Evolutionary conservation across 2,888 invertebrate species (phyloP).

Genomic region (Rhingia rostrata): DNA sequence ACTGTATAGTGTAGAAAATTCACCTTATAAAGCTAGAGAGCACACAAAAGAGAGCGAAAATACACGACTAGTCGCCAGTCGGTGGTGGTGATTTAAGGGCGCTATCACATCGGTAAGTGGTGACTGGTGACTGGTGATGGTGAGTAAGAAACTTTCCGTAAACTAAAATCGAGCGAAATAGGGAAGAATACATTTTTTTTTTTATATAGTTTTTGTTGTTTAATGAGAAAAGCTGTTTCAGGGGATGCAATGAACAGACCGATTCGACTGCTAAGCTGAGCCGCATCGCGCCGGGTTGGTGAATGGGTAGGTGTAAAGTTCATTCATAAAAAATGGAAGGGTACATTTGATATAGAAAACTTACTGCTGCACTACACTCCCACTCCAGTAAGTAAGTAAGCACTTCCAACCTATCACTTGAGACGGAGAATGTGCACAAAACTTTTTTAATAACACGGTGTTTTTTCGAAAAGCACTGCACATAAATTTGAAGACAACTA

Average conservation of each 20-base stretch:
- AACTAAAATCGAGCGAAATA: background rate
- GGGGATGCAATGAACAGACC: slow-evolving; percentile 56
- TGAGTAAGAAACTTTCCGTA: slow-evolving; percentile 26
- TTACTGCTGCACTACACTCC: slow-evolving; percentile 35
- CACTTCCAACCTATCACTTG: slow-evolving; percentile 25
- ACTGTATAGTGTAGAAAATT: slow-evolving; percentile 40
- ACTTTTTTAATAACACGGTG: slow-evolving; percentile 66
- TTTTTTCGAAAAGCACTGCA: slow-evolving; percentile 26
- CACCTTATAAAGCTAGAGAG: slow-evolving; percentile 56
- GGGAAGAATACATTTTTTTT: slow-evolving; percentile 1
- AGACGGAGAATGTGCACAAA: slow-evolving; percentile 31
- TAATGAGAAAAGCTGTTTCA: slow-evolving; percentile 59
- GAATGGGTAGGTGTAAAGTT: slow-evolving; percentile 70
- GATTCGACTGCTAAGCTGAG: background rate
- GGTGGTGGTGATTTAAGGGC: slow-evolving; percentile 27
- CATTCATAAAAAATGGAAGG: slow-evolving; percentile 65
- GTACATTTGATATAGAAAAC: slow-evolving; percentile 30
- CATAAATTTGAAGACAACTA: slow-evolving; percentile 28
- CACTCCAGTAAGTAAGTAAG: too few species aligned
- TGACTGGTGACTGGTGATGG: background rate
- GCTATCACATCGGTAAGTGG: background rate
- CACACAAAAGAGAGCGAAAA: slow-evolving; percentile 15
- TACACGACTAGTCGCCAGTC: background rate
- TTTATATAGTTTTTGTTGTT: too few species aligned
- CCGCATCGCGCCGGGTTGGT: slow-evolving; percentile 2